Base-by-base conservation (phyloP, 2,113 vertebrate species). In the Pachyramphus minor region DNA sequence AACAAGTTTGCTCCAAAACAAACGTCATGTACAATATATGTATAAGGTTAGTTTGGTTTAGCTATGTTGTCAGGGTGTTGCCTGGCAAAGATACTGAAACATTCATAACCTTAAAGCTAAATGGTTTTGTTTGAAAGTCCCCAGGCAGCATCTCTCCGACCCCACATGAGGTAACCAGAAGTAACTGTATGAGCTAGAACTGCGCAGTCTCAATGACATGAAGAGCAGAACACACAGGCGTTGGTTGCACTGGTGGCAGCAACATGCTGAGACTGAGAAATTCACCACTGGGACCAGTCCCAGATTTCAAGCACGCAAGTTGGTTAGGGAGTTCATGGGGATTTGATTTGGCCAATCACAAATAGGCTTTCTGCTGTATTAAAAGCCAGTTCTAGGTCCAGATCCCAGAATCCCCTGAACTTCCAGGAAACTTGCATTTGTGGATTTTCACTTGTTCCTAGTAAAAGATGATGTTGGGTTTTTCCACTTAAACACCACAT, bases 1-100 rank as follows among this genome's bases (percentile, higher is more conserved):
- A 95, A 52, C 76, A 94, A 93, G 91, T 95, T 90, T 96, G 59
- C 89, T 95, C 90, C 82, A 86, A 97, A 97, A 96, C 78, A 97
- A 96, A 96, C 6, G 71, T 95, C 97, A 94, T 94, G 94, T 97
- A 93, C 84, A 71, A 96, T 97, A 74, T 42, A 52, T 52, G 84
- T 95, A 82, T 84, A 91, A 95, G 52, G 47, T 80, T 94, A 88
- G 76, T 33, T 91, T 64, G 79, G 56, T 88, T 94, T 91, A 94
- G 87, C 82, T 2, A 5, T 72, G 85, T 77, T 97, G 93, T 95
- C 96, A 97, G 84, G 84, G 92, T 96, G 82, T 90, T 96, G 90
- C 86, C 87, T 94, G 84, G 71, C 44, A 77, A 90, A 96, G 82
- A 87, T 3, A 6, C 73, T 96, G 92, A 96, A 96, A 95, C 76